Evolutionary conservation across 2,113 vertebrate species (phyloP), one percentile per base, ranked within the genome.

Genomic region (Poeciliopsis retropinna): DNA sequence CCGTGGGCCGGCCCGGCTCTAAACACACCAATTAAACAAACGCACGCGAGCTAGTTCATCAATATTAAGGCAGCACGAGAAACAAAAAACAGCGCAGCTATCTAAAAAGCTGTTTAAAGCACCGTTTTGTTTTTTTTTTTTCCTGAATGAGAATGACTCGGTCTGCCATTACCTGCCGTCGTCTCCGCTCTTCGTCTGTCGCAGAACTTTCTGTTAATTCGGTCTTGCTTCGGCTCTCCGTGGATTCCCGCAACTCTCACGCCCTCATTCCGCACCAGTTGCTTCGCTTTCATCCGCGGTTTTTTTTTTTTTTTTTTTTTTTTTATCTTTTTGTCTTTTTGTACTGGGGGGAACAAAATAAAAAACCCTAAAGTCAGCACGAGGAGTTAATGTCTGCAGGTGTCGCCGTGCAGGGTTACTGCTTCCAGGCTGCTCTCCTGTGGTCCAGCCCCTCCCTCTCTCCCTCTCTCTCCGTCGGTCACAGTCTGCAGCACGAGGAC

Each of bases 91-190:
- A 9, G 51, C 8, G 51, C 2, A 0, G 51, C 22, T n/a, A 22
- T 57, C 44, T 39, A 39, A 34, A 37, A 68, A 28, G 10, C 1
- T 6, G 12, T 66, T 30, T 32, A 0, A 37, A 60, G 64, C 39
- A 15, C 0, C 9, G 61, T 39, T 39, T 66, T 6, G 32, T 34
- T 34, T 34, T 34, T 8, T 6, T 34, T 34, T 12, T 37, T 3
- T 47, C 8, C 17, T 2, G 7, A 1, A 0, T 32, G 8, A 41
- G 22, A 39, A 64, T 67, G 73, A 76, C 64, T 29, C 17, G 31
- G 69, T 28, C 29, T 73, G 61, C 41, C 67, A 19, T 86, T 91
- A 90, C 90, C 90, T 90, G 88, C n/a, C 28, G 76, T 57, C 51
- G 77, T 30, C 14, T 70, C 66, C 13, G 27, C 17, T 37, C 31